A percentile compares a stretch with the other conserved stretches of the same genome.
phyloP scores from a whole-genome alignment of 2,113 vertebrate species.

The Delphinus delphis region DNA sequence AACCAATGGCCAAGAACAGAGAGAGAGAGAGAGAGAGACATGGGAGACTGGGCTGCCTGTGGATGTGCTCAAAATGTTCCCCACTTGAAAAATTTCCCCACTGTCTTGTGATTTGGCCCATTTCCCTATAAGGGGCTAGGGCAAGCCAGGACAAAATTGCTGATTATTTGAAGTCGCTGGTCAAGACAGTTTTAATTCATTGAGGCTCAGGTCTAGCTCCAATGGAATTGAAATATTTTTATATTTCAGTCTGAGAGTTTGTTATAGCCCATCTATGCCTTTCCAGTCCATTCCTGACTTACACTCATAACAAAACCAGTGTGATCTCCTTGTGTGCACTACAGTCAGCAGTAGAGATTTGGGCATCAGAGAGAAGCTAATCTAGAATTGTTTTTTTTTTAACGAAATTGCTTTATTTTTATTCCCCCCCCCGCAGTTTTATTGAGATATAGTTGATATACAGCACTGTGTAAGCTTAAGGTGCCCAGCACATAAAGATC shows the following conservation, averaged over 20 bases:
- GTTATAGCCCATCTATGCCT: neutral
- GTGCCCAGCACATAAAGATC: neutral
- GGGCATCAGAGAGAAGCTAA: neutral
- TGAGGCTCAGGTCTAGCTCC: neutral
- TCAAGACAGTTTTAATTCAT: neutral
- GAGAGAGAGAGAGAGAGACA: neutral
- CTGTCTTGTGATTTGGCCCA: neutral
- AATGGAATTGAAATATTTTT: neutral
- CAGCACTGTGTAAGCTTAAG: neutral
- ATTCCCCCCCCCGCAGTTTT: neutral
- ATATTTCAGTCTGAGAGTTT: neutral
- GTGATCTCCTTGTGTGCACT: neutral
- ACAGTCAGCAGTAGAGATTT: neutral
- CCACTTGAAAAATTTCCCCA: neutral
- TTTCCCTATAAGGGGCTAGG: neutral
- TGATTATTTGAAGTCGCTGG: neutral
- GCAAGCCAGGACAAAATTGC: neutral
- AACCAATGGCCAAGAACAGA: neutral
- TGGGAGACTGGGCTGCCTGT: neutral
- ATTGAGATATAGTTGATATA: neutral
- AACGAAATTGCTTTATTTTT: neutral
- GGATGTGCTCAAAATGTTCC: neutral
- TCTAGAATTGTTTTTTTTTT: neutral
- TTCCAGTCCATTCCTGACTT: neutral
- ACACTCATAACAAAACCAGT: neutral